A percentile compares a stretch with the other conserved stretches of the same genome.
phyloP scores from a whole-genome alignment of 1,140 invertebrate species.

The Dendroctonus ponderosae region DNA sequence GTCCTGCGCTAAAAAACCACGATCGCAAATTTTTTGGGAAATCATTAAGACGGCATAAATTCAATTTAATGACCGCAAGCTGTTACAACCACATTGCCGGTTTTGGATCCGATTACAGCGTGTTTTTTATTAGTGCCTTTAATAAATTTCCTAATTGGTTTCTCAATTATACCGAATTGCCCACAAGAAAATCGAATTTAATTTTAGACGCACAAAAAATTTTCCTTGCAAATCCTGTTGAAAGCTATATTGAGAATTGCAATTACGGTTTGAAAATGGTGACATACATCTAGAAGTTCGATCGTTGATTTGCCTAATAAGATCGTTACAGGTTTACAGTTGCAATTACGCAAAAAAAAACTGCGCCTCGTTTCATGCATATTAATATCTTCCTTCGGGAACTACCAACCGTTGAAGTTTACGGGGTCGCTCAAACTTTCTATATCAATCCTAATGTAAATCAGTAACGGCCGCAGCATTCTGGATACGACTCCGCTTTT shows the following conservation, averaged over 20 bases:
- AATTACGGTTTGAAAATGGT: no score
- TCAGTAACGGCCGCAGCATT: not conserved
- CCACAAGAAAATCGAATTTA: no score
- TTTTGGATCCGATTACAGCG: no score
- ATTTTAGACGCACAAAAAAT: no score
- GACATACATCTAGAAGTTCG: no score
- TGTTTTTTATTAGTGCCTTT: no score
- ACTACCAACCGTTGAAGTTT: not conserved
- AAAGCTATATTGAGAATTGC: no score
- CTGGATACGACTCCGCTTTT: constrained; percentile 2
- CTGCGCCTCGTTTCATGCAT: not conserved
- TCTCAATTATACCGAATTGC: no score
- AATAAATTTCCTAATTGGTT: no score
- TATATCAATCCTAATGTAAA: constrained; percentile 26
- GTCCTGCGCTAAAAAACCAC: constrained; percentile 6
- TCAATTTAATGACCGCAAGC: constrained; percentile 16
- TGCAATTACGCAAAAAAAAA: constrained; percentile 3
- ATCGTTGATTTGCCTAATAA: no score
- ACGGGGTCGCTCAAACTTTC: constrained; percentile 11
- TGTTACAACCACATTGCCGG: constrained; percentile 3
- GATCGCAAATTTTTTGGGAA: constrained; percentile 6
- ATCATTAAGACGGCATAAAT: constrained; percentile 19
- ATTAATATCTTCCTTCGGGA: constrained; percentile 8
- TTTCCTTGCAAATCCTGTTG: no score
- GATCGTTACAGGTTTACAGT: not conserved